Evolutionary conservation across 2,888 invertebrate genomes (phyloP).

Genomic region (Galeopsomyia nigrocyanea): DNA sequence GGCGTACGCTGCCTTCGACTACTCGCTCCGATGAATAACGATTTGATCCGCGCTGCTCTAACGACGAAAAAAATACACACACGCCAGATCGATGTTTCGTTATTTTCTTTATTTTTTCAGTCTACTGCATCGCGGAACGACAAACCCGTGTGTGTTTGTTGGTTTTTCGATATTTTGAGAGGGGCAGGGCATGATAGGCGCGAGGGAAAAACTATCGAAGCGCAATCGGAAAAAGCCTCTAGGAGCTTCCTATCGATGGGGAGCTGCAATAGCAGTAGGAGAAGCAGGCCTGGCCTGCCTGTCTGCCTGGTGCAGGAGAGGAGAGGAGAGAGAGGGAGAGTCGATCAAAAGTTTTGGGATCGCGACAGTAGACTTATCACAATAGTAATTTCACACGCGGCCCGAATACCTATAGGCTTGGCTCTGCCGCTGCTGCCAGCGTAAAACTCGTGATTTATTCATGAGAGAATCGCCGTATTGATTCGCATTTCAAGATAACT

Average conservation of each 20-base stretch:
- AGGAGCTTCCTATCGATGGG: no score
- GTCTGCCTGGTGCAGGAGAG: not conserved
- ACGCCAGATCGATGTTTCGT: not conserved
- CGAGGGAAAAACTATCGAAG: no score
- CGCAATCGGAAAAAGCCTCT: no score
- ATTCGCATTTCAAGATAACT: conserved; percentile 49
- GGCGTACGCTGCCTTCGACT: conserved; percentile 1
- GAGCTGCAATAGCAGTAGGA: no score
- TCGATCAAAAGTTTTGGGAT: conserved; percentile 44
- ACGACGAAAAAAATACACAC: not conserved
- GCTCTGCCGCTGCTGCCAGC: not conserved
- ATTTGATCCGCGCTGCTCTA: conserved; percentile 23
- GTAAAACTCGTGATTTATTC: conserved; percentile 49
- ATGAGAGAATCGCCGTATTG: conserved; percentile 49
- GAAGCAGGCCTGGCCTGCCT: not conserved
- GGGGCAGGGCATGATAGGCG: not conserved
- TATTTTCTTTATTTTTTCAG: not conserved
- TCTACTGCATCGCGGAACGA: not conserved
- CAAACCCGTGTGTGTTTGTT: not conserved
- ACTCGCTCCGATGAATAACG: conserved; percentile 35
- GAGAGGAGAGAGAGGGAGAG: conserved; percentile 16
- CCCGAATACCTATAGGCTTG: conserved; percentile 32
- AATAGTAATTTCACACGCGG: conserved; percentile 44
- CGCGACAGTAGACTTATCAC: conserved; percentile 38
- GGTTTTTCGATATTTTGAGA: no score